Base-by-base conservation (phyloP, 1,140 invertebrate species). In the Pseudomyrmex pallidus region DNA sequence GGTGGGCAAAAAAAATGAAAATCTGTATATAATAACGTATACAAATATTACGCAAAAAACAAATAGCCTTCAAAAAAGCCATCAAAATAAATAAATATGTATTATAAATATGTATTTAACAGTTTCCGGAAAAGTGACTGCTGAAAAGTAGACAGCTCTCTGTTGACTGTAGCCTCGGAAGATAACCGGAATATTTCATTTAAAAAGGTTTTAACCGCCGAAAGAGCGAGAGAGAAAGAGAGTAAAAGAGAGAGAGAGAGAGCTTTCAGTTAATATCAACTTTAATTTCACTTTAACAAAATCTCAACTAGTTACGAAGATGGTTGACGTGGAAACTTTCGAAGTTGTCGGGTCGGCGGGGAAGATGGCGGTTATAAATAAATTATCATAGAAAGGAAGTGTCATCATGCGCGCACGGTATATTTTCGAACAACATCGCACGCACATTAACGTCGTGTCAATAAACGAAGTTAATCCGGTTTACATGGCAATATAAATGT, bases 251-350 rank as follows among this genome's bases (percentile, higher is more conserved):
- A 35, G 35, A 35, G 35, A 35, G 5, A n/a, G 35, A 59, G 52
- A 13, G 7, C 17, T 59, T n/a, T 12, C 17, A 22, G 54, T 70
- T 72, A 72, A 80, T 35, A 13, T 80, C 20, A 72, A 72, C 20
- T 80, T 70, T 4, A 70, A 80, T 67, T 59, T 50, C 20, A 17
- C 13, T 70, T 63, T 48, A 57, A 80, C 22, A 13, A 7, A 59
- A 72, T 72, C 44, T 61, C 20, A 50, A 35, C 76, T 80, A n/a
- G 54, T 61, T 80, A 59, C 15, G 54, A 59, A 48, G 66, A 48
- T 48, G 62, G 15, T 67, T 67, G 9, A 25, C 7, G 54, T 25
- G 46, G 52, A 61, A 80, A 20, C 66, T 70, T 48, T 1, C 17
- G 12, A 61, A 61, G 68, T 35, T 78, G 10, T 10, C 10, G 25